These are phyloP conservation scores for Phortica okadai DNA, from an alignment of 2,888 invertebrate genomes.

Conservation along the genomic window DNA sequence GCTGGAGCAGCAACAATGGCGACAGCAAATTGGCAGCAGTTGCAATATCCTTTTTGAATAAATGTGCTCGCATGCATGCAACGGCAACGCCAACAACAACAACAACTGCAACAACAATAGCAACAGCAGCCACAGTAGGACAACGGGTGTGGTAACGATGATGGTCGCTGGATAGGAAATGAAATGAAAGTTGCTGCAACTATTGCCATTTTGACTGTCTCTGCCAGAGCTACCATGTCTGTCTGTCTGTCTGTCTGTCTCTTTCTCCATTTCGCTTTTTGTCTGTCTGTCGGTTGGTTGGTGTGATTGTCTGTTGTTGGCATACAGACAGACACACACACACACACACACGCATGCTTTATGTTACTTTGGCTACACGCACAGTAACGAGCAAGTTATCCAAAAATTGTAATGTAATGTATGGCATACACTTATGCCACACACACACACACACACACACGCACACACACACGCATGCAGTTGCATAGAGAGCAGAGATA, in stretches of 20 bases:
- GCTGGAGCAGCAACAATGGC: slow-evolving; percentile 27
- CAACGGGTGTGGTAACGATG: slow-evolving; percentile 25
- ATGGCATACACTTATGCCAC: slow-evolving; percentile 17
- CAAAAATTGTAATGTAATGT: slow-evolving; percentile 26
- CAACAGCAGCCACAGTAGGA: slow-evolving; percentile 26
- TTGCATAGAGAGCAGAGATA: neutral
- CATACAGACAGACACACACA: neutral
- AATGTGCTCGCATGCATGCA: slow-evolving; percentile 40
- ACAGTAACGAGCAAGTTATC: neutral
- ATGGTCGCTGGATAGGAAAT: slow-evolving; percentile 32
- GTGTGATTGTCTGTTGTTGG: slow-evolving; percentile 8
- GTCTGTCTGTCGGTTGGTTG: slow-evolving; percentile 4
- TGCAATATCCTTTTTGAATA: slow-evolving; percentile 61
- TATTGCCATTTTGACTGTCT: slow-evolving; percentile 28
- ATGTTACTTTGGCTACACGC: slow-evolving; percentile 11
- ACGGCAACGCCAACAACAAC: neutral
- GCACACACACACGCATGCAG: neutral
- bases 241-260: slow-evolving; percentile 5
- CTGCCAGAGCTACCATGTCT: neutral
- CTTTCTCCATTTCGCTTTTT: no score
- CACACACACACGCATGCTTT: neutral
- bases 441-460: neutral
- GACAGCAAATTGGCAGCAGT: slow-evolving; percentile 50
- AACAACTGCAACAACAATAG: slow-evolving; percentile 9
- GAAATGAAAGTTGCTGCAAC: slow-evolving; percentile 31